Evolutionary conservation across 2,113 vertebrate genomes (phyloP).

Genomic region (Coturnix japonica): DNA sequence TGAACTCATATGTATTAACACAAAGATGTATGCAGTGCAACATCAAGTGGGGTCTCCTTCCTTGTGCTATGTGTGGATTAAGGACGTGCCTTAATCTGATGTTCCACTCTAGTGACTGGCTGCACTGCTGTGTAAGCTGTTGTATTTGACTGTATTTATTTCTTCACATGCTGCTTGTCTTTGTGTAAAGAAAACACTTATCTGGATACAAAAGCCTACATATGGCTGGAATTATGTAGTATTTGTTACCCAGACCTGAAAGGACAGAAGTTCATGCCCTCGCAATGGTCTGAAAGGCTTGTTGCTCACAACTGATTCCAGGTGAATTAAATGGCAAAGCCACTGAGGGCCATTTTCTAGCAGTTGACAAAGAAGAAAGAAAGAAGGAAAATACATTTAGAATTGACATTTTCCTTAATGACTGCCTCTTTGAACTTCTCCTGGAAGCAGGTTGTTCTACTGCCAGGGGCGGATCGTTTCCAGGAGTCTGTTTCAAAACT

Average conservation of each 20-base stretch:
- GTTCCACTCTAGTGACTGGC: neutral
- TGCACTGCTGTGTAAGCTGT: neutral
- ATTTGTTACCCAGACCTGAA: neutral
- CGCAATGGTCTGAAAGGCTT: neutral
- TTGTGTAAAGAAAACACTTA: neutral
- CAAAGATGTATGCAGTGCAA: neutral
- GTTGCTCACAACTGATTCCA: neutral
- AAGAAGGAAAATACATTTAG: constrained; percentile 32
- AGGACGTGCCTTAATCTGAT: neutral
- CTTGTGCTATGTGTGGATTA: neutral
- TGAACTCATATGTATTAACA: neutral
- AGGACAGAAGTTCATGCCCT: neutral
- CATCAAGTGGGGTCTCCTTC: neutral
- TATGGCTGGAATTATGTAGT: neutral
- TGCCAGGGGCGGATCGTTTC: constrained; percentile 38
- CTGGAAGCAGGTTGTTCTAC: constrained; percentile 20
- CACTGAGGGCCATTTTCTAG: neutral
- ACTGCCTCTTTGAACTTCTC: constrained; percentile 27
- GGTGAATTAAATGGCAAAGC: constrained; percentile 8
- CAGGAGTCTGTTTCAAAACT: constrained; percentile 17
- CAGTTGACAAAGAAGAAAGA: constrained; percentile 15
- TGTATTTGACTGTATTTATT: neutral
- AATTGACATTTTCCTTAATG: constrained; percentile 53
- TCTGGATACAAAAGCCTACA: neutral
- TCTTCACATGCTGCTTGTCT: neutral